Base-by-base conservation (phyloP, 2,113 vertebrate species). In the Cervus canadensis region DNA sequence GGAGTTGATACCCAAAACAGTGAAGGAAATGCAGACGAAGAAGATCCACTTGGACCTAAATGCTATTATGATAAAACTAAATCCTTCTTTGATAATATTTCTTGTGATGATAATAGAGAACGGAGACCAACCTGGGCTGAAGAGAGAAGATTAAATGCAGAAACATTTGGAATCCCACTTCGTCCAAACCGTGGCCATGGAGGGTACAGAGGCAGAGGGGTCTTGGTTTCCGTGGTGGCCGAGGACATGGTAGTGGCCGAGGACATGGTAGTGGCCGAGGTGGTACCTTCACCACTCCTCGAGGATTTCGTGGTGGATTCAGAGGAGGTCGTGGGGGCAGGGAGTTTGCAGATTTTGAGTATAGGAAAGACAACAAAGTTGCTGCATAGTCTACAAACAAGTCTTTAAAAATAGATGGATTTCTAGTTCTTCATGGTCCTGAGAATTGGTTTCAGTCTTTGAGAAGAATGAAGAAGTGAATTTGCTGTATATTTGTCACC, bases 321-420 rank as follows among this genome's bases (percentile, higher is more conserved):
- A 98, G 99, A 98, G 99, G 99, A 30, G 99, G 99, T 83, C 99
- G 99, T 54, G 99, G 99, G 30, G 99, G 99, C 98, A 98, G 99
- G 50, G 99, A 99, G 93, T 99, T 99, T 98, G 99, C 99, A 16
- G 99, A 99, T 97, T 99, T 99, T 96, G 99, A 99, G 97, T 99
- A 99, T 97, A 99, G 99, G 99, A 99, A 99, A 99, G 99, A 99
- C 98, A 99, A 99, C 99, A 99, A 99, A 98, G 99, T 99, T 99
- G 99, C 99, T 93, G 99, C 99, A 36, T 99, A 99, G 99, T 99
- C 97, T 98, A 45, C 97, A 97, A 95, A 97, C 97, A 97, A 97
- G 96, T 98, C 94, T 98, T 94, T 98, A 97, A 98, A 98, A 98
- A 98, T 91, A 97, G 94, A 97, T 97, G 98, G 98, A 99, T 98